A percentile compares a stretch with the other conserved stretches of the same genome.
Evolutionary conservation across 2,888 invertebrate species (phyloP).

Genomic region (Keiferia lycopersicella): DNA sequence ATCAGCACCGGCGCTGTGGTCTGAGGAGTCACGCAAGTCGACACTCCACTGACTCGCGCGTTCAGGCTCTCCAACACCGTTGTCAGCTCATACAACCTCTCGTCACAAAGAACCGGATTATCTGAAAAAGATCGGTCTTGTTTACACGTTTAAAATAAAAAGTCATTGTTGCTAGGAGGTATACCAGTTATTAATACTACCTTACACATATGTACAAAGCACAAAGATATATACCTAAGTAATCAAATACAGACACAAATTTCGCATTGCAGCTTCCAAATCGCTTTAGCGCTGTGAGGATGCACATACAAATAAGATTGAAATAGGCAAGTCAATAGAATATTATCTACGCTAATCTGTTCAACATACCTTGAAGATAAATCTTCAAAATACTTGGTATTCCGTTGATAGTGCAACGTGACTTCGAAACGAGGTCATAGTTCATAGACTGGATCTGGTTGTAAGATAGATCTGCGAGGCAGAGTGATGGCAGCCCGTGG

Average conservation of each 20-base stretch:
- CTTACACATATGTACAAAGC: too few relatives aligned
- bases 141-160: background rate
- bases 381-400: slow-evolving; percentile 89
- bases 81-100: slow-evolving; percentile 85
- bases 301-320: background rate
- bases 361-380: slow-evolving; percentile 87
- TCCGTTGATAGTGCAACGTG: slow-evolving; percentile 89
- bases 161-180: too few relatives aligned
- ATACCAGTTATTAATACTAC: too few relatives aligned
- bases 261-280: background rate
- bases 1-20: slow-evolving; percentile 60
- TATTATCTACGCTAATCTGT: background rate
- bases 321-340: background rate
- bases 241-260: background rate
- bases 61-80: slow-evolving; percentile 86
- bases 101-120: slow-evolving; percentile 91
- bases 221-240: too few relatives aligned
- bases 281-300: background rate
- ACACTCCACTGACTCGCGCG: slow-evolving; percentile 86
- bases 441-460: slow-evolving; percentile 88
- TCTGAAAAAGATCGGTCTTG: slow-evolving; percentile 77
- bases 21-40: slow-evolving; percentile 75
- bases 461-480: slow-evolving; percentile 89
- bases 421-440: slow-evolving; percentile 88
- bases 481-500: slow-evolving; percentile 90